Conservation (phyloP, 2,797 vertebrate species). For the Propithecus deckenii region DNA sequence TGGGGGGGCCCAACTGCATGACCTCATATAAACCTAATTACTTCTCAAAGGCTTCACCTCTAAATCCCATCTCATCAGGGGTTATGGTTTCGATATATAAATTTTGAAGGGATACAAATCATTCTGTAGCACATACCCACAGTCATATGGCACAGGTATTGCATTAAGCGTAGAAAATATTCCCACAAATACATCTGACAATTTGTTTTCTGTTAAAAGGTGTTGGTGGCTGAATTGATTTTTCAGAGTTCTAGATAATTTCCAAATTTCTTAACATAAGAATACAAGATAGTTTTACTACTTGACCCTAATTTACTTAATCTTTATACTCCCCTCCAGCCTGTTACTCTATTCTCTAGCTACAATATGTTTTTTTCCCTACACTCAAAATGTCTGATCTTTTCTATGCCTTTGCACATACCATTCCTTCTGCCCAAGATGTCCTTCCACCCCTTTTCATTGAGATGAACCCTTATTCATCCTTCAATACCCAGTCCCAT, state of each 20-base stretch:
- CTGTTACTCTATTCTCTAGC: not conserved
- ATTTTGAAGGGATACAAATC: not conserved
- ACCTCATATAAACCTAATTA: not conserved
- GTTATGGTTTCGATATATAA: not conserved
- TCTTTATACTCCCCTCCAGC: not conserved
- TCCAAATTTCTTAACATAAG: not conserved
- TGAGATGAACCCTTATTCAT: not conserved
- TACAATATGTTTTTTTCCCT: not conserved
- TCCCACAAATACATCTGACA: not conserved
- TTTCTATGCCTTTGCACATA: not conserved
- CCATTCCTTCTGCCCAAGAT: not conserved
- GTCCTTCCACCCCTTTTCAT: not conserved
- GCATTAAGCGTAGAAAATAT: not conserved
- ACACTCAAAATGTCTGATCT: not conserved
- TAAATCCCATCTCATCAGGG: not conserved
- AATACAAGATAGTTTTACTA: not conserved
- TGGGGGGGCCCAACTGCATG: no score
- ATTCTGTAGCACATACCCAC: not conserved
- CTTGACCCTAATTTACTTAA: not conserved
- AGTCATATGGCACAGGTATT: fast-evolving
- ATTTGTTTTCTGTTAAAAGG: not conserved
- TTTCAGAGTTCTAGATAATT: not conserved
- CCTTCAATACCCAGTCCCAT: not conserved
- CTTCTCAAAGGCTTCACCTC: not conserved
- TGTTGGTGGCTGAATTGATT: not conserved